Evolutionary conservation across 1,140 invertebrate genomes (phyloP).

Genomic region (Mylabris phalerata): DNA sequence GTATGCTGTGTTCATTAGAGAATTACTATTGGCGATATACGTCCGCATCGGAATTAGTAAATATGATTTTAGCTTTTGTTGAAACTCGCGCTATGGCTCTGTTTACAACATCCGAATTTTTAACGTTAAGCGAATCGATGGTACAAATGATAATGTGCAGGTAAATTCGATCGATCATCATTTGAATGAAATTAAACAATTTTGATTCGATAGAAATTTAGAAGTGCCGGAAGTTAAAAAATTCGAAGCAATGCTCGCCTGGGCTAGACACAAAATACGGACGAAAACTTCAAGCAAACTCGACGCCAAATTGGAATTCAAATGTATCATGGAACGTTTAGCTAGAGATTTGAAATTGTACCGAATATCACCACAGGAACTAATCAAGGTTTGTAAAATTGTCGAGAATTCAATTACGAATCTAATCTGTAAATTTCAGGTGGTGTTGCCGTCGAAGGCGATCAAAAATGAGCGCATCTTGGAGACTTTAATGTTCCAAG

Average conservation of each 20-base stretch:
- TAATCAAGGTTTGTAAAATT: conserved; percentile 66
- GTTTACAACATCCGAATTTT: conserved; percentile 76
- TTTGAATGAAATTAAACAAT: neutral
- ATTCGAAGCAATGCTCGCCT: conserved; percentile 87
- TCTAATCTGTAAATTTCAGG: conserved; percentile 44
- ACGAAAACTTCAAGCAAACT: conserved; percentile 66
- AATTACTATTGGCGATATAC: conserved; percentile 95
- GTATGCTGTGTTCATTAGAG: conserved; percentile 86
- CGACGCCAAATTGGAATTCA: conserved; percentile 82
- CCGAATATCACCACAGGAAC: conserved; percentile 85
- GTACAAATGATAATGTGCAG: conserved; percentile 90
- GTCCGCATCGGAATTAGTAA: conserved; percentile 85
- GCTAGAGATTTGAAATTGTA: conserved; percentile 83
- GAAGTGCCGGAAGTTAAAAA: conserved; percentile 85
- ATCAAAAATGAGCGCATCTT: conserved; percentile 89
- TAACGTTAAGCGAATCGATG: conserved; percentile 87
- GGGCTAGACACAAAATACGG: conserved; percentile 79
- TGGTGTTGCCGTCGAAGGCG: conserved; percentile 86
- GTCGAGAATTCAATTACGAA: neutral
- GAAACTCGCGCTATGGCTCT: conserved; percentile 77
- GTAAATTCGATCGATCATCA: conserved; percentile 14
- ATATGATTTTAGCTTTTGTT: conserved; percentile 88
- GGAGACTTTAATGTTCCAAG: conserved; percentile 88
- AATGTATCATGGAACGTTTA: conserved; percentile 85
- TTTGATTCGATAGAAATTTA: conserved; percentile 50